phyloP scores from a whole-genome alignment of 2,113 vertebrate genomes.

The Macquaria australasica region DNA sequence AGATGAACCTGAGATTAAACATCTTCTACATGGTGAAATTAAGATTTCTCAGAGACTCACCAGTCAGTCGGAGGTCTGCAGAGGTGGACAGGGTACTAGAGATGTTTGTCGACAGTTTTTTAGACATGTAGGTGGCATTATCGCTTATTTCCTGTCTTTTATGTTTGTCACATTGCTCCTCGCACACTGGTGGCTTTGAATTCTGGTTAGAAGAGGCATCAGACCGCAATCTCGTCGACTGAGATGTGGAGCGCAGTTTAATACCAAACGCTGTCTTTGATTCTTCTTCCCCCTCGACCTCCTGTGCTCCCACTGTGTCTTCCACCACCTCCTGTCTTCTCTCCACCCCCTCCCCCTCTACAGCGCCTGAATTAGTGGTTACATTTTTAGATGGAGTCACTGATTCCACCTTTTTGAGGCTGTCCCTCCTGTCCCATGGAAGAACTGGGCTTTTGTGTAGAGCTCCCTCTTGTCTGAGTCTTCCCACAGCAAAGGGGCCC shows the following conservation, averaged over 20 bases:
- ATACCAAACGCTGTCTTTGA: slow-evolving; percentile 87
- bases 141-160: slow-evolving; percentile 39
- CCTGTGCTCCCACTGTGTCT: slow-evolving; percentile 32
- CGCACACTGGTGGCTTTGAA: slow-evolving; percentile 69
- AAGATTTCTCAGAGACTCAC: slow-evolving; percentile 82
- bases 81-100: neutral
- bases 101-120: slow-evolving; percentile 35
- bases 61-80: slow-evolving; percentile 73
- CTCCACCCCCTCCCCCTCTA: slow-evolving; percentile 30
- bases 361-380: neutral
- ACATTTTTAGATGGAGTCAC: slow-evolving; percentile 15
- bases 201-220: slow-evolving; percentile 64
- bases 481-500: slow-evolving; percentile 13
- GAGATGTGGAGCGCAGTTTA: slow-evolving; percentile 91
- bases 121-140: slow-evolving; percentile 1
- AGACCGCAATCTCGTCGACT: slow-evolving; percentile 83
- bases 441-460: slow-evolving; percentile 15
- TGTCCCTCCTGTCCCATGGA: slow-evolving; percentile 56
- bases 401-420: slow-evolving; percentile 50
- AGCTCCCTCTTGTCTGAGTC: slow-evolving; percentile 35
- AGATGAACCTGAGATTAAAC: neutral
- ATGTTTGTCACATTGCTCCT: slow-evolving; percentile 74
- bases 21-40: neutral
- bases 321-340: slow-evolving; percentile 54
- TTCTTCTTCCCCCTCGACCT: slow-evolving; percentile 69